phyloP scores from a whole-genome alignment of 2,888 invertebrate species.

The Pachymerium ferrugineum region DNA sequence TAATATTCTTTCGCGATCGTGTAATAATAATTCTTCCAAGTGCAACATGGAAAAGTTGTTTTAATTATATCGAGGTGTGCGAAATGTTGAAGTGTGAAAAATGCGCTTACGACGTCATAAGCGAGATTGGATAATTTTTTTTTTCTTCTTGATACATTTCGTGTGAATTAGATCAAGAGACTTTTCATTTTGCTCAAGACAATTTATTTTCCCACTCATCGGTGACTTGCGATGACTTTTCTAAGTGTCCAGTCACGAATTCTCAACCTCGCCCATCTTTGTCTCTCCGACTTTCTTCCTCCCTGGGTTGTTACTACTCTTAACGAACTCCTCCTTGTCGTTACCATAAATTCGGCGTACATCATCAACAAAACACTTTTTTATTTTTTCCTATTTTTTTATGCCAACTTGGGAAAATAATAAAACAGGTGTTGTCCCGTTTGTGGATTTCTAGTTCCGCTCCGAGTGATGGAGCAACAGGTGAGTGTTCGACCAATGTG shows the following conservation, averaged over 20 bases:
- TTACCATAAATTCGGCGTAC: too few relatives aligned
- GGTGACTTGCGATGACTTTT: background rate
- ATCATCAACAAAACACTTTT: background rate
- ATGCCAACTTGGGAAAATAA: background rate
- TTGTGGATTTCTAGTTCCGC: background rate
- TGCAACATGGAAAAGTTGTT: background rate
- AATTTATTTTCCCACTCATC: too few relatives aligned
- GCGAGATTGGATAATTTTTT: background rate
- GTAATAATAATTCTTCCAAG: too few relatives aligned
- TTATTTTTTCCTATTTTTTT: background rate
- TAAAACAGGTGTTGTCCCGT: background rate
- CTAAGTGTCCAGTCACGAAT: background rate
- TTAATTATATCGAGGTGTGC: background rate
- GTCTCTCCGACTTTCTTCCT: background rate
- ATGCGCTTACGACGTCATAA: background rate
- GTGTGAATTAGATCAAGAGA: constrained; percentile 10
- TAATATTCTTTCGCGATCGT: too few relatives aligned
- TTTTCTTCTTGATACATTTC: background rate
- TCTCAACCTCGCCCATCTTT: background rate
- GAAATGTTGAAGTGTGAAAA: background rate
- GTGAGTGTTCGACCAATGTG: background rate
- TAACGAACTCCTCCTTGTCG: too few relatives aligned
- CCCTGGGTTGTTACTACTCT: background rate
- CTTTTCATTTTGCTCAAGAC: background rate
- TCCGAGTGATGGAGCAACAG: constrained; percentile 10